A percentile compares a stretch with the other conserved stretches of the same genome.
phyloP scores from a whole-genome alignment of 2,797 vertebrate species.

The Enoplosus armatus region DNA sequence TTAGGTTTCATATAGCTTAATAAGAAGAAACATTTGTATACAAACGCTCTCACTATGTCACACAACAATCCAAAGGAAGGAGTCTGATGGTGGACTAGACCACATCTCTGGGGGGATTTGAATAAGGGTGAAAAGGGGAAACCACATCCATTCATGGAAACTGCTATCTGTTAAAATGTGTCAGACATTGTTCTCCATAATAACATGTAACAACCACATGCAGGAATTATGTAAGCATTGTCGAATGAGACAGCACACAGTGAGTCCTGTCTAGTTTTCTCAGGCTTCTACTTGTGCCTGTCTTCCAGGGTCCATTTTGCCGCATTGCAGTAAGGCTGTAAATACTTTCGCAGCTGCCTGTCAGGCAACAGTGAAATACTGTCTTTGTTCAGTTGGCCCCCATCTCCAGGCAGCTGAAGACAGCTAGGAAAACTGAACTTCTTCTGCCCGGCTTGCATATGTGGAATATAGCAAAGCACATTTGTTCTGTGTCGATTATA shows the following conservation, averaged over 20 bases:
- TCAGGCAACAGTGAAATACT: slow-evolving; percentile 97
- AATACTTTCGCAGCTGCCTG: slow-evolving; percentile 99
- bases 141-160: slow-evolving; percentile 41
- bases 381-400: slow-evolving; percentile 94
- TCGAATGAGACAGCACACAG: neutral
- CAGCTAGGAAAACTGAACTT: slow-evolving; percentile 73
- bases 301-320: slow-evolving; percentile 86
- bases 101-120: neutral
- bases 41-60: neutral
- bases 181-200: slow-evolving; percentile 11
- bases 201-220: neutral
- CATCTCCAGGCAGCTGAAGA: slow-evolving; percentile 85
- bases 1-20: neutral
- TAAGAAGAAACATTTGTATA: neutral
- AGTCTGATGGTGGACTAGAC: neutral
- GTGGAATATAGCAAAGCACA: slow-evolving; percentile 18
- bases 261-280: slow-evolving; percentile 13
- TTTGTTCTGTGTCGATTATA: slow-evolving; percentile 4
- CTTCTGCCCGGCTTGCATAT: slow-evolving; percentile 37
- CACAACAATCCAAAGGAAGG: neutral
- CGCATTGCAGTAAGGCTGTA: slow-evolving; percentile 98
- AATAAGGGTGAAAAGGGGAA: slow-evolving; percentile 6
- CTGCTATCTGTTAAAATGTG: slow-evolving; percentile 22
- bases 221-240: neutral
- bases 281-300: slow-evolving; percentile 71